Conservation (phyloP, 2,888 invertebrate species). For the Macrophya alboannulata region DNA sequence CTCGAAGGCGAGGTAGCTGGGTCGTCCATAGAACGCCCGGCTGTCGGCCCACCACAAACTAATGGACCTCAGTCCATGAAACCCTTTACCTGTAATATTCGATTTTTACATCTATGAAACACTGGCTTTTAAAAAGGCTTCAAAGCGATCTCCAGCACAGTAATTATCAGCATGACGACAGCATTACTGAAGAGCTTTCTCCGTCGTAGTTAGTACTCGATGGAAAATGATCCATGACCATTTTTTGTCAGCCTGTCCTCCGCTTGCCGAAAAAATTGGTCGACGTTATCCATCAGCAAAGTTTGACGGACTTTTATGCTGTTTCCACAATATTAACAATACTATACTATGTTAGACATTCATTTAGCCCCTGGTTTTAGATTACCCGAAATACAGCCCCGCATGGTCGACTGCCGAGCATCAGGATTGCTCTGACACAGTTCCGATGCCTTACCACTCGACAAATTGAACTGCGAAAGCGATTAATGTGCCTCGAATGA, state of each 20-base stretch:
- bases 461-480: neutral
- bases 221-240: neutral
- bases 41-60: conserved; percentile 76
- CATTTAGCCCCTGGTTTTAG: neutral
- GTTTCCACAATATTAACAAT: neutral
- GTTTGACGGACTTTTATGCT: neutral
- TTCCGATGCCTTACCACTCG: neutral
- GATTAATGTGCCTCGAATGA: neutral
- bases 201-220: neutral
- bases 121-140: neutral
- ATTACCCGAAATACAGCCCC: neutral
- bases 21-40: conserved; percentile 72
- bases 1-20: conserved; percentile 76
- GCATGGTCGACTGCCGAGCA: neutral
- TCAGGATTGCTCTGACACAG: neutral
- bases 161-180: neutral
- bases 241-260: neutral
- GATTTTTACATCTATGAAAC: neutral
- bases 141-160: neutral
- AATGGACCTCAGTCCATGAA: conserved; percentile 75
- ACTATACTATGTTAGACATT: neutral
- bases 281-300: neutral
- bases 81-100: conserved; percentile 73
- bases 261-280: neutral
- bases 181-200: neutral